Percentiles rank a stretch among this genome's conserved stretches.
Conservation (phyloP, 2,888 invertebrate genomes). For the Cheilosia variabilis region DNA sequence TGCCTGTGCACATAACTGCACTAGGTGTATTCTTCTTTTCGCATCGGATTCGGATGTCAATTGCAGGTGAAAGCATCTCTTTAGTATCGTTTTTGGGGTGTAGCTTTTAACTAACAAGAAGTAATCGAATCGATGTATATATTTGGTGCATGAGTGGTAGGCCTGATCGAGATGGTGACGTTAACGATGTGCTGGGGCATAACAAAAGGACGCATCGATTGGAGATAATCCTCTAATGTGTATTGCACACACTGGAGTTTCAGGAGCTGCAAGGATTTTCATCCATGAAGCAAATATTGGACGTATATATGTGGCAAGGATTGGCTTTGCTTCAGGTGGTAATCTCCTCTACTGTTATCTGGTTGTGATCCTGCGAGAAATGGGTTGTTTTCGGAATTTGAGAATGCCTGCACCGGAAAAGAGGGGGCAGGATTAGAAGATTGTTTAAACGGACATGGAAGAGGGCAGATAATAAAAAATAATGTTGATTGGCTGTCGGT, state of each 20-base stretch:
- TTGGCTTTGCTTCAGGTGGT: slow-evolving; percentile 3
- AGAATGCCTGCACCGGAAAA: background rate
- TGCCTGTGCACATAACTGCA: background rate
- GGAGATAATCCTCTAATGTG: slow-evolving; percentile 64
- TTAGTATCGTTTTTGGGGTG: slow-evolving; percentile 48
- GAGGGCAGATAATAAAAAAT: no score
- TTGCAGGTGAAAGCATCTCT: slow-evolving; percentile 54
- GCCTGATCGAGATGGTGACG: slow-evolving; percentile 32
- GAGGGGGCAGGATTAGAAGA: no score
- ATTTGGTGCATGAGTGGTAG: slow-evolving; percentile 35
- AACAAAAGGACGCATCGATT: slow-evolving; percentile 62
- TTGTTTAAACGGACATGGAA: no score
- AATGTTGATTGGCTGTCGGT: no score
- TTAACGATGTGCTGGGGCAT: slow-evolving; percentile 46
- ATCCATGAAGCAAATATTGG: slow-evolving; percentile 41
- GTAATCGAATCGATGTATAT: slow-evolving; percentile 52
- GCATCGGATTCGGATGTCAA: slow-evolving; percentile 35
- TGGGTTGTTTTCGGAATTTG: slow-evolving; percentile 13
- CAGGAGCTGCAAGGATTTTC: slow-evolving; percentile 53
- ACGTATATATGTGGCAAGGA: background rate
- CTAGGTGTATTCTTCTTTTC: slow-evolving; percentile 5
- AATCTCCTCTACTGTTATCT: slow-evolving; percentile 24
- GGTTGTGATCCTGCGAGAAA: slow-evolving; percentile 28
- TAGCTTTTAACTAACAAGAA: slow-evolving; percentile 72
- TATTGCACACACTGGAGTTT: slow-evolving; percentile 40